A percentile compares a stretch with the other conserved stretches of the same genome.
These are phyloP conservation scores for Amphibalanus amphitrite DNA, from an alignment of 1,140 invertebrate species.

Conservation along the genomic window DNA sequence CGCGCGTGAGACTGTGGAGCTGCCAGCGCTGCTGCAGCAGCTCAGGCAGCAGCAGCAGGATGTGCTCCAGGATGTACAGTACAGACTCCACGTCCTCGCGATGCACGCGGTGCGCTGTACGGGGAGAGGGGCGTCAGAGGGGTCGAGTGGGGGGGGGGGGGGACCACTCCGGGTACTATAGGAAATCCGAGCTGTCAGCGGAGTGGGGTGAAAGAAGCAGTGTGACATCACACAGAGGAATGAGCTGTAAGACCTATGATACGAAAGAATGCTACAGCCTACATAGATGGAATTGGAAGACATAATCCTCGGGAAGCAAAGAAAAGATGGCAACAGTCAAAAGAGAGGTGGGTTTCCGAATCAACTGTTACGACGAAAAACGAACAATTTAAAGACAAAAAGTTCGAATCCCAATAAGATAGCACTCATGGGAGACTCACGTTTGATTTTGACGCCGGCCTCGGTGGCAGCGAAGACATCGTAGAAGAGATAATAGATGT, in stretches of 20 bases:
- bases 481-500: constrained; percentile 87
- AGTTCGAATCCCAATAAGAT: background rate
- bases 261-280: background rate
- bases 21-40: constrained; percentile 85
- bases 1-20: constrained; percentile 73
- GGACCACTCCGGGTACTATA: constrained; percentile 12
- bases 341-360: background rate
- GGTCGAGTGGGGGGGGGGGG: constrained; percentile 29
- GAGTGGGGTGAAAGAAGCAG: constrained; percentile 15
- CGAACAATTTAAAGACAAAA: background rate
- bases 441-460: constrained; percentile 72
- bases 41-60: constrained; percentile 69
- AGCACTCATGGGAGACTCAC: constrained; percentile 32
- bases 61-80: constrained; percentile 70
- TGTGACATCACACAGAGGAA: constrained; percentile 9
- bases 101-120: constrained; percentile 65
- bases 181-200: constrained; percentile 3
- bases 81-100: constrained; percentile 83
- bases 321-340: background rate
- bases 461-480: constrained; percentile 85
- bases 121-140: constrained; percentile 8
- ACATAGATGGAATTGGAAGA: background rate
- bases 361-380: background rate
- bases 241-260: background rate
- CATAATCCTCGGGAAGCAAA: background rate